Conservation (phyloP, 2,113 vertebrate genomes). For the Sapayoa aenigma region DNA sequence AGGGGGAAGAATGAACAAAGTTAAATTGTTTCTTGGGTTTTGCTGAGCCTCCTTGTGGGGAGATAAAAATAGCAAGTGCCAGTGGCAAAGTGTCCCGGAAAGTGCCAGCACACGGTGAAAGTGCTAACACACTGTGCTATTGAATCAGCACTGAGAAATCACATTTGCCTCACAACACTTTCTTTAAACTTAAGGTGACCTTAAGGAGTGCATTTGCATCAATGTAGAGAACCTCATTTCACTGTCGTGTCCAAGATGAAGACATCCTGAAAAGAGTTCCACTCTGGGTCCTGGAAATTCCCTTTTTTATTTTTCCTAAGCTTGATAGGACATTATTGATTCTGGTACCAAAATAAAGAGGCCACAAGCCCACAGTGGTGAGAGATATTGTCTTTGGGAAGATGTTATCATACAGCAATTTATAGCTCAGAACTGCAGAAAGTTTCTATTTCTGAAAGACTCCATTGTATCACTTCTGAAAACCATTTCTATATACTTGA, state of each 20-base stretch:
- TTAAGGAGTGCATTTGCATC: slow-evolving; percentile 42
- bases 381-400: slow-evolving; percentile 32
- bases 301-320: neutral
- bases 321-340: neutral
- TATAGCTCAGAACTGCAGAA: neutral
- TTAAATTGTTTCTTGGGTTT: slow-evolving; percentile 61
- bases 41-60: slow-evolving; percentile 58
- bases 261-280: neutral
- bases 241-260: neutral
- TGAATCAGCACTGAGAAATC: slow-evolving; percentile 68
- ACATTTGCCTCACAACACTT: slow-evolving; percentile 39
- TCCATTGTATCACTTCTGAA: neutral
- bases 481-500: neutral
- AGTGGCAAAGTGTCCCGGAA: slow-evolving; percentile 49
- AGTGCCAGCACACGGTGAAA: slow-evolving; percentile 47
- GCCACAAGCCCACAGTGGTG: neutral
- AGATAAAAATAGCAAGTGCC: slow-evolving; percentile 69
- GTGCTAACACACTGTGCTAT: slow-evolving; percentile 38
- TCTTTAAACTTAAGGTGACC: slow-evolving; percentile 55
- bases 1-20: slow-evolving; percentile 42
- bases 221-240: neutral
- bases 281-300: neutral
- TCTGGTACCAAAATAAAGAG: neutral
- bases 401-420: slow-evolving; percentile 4
- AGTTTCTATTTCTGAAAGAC: neutral